Evolutionary conservation across 2,888 invertebrate genomes (phyloP), one percentile per base, ranked within the genome.

Genomic region (Parnassius apollo): DNA sequence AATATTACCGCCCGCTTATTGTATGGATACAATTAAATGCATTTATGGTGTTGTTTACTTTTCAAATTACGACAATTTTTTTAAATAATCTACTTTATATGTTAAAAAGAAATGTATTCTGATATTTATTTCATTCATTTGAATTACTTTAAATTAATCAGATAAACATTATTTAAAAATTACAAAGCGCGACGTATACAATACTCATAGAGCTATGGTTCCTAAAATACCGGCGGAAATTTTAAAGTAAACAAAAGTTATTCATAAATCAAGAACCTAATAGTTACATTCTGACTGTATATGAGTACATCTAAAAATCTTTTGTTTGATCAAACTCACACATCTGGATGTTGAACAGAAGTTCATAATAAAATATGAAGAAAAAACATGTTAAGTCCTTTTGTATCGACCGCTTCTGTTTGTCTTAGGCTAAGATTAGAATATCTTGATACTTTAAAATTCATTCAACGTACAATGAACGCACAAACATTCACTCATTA

Each of bases 311-410:
- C 82, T 86, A 89, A 88, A 86, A 86, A 86, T 87, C 87, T 88
- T 89, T 89, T 90, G 91, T 91, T 91, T 91, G 90, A 91, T 89
- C 89, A 85, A 78, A 83, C 78, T 84, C 77, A 82, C 86, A 89
- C 91, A 90, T 91, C 91, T 91, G 91, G 91, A 90, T 85, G 85
- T 81, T 86, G 85, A 87, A 85, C 90, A 91, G 90, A 88, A 91
- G 89, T 91, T 91, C 90, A 91, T 91, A 90, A 90, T 90, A 90
- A 90, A 89, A 88, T 88, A 90, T 88, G 83, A 87, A 83, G 86
- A 91, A 91, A 88, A 91, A 90, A 89, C 89, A 86, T 84, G 86
- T 84, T 88, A 90, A 91, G 89, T 91, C 91, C 88, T 89, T 88
- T 91, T 90, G 91, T 90, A 90, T 87, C 85, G 86, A 84, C 86